A percentile compares a stretch with the other conserved stretches of the same genome.
These are phyloP conservation scores for Rhingia rostrata DNA, from an alignment of 2,888 invertebrate species.

Conservation along the genomic window DNA sequence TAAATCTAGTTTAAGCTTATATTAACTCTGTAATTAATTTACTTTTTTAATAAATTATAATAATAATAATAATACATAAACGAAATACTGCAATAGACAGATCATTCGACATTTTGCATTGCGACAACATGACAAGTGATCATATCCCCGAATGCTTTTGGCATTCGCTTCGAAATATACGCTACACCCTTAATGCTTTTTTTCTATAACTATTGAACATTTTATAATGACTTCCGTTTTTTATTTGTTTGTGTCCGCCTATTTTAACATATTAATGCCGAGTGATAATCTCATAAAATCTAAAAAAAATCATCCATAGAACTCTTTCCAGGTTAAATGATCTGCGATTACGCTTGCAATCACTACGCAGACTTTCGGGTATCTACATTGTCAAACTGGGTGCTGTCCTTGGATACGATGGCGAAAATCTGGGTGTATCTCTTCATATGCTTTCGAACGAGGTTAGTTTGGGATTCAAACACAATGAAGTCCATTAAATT, in stretches of 20 bases:
- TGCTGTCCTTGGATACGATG: slow-evolving; percentile 88
- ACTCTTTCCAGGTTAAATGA: slow-evolving; percentile 87
- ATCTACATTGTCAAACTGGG: slow-evolving; percentile 92
- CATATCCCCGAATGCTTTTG: too few species aligned
- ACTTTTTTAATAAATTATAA: too few species aligned
- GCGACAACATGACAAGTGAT: too few species aligned
- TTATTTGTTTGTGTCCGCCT: slow-evolving; percentile 80
- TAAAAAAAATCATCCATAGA: slow-evolving; percentile 77
- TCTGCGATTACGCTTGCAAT: slow-evolving; percentile 90
- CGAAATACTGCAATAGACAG: too few species aligned
- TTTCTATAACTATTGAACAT: too few species aligned
- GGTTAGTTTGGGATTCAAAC: slow-evolving; percentile 83
- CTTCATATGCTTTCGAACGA: slow-evolving; percentile 85
- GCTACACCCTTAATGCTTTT: too few species aligned
- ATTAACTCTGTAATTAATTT: too few species aligned
- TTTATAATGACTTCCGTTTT: too few species aligned
- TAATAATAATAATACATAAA: too few species aligned
- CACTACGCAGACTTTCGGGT: slow-evolving; percentile 91
- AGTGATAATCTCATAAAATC: slow-evolving; percentile 76
- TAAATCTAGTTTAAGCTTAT: too few species aligned
- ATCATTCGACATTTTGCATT: too few species aligned
- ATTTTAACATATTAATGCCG: slow-evolving; percentile 79
- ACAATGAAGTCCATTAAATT: slow-evolving; percentile 50
- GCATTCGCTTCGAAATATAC: too few species aligned
- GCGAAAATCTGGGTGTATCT: slow-evolving; percentile 85